These are phyloP conservation scores for Pseudomyrmex gracilis DNA, from an alignment of 1,140 invertebrate species.

Conservation along the genomic window DNA sequence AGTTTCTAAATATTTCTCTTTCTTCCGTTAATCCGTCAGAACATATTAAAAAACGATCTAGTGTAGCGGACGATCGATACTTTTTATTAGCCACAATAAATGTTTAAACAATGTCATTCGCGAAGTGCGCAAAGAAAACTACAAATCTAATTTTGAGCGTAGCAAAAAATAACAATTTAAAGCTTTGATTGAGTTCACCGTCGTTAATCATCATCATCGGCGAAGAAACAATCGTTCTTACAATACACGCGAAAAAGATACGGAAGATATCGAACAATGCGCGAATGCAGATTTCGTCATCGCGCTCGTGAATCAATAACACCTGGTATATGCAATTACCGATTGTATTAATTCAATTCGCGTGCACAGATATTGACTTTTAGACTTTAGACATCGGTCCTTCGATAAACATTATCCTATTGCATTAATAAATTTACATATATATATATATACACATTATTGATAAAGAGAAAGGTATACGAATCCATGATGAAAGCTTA, in stretches of 20 bases:
- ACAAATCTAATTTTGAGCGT: constrained; percentile 3
- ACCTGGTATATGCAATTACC: background rate
- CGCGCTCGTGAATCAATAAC: background rate
- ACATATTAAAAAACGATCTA: no score
- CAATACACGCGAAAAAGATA: constrained; percentile 6
- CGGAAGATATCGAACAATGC: background rate
- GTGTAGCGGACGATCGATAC: no score
- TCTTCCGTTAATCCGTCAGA: no score
- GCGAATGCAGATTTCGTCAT: constrained; percentile 5
- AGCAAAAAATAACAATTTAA: background rate
- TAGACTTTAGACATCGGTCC: constrained; percentile 43
- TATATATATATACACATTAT: constrained; percentile 1
- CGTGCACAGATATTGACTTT: background rate
- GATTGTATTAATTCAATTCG: background rate
- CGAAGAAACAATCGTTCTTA: background rate
- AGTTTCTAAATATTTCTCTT: no score
- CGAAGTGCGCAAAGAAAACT: background rate
- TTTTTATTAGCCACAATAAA: background rate
- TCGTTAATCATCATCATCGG: background rate
- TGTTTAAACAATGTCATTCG: background rate
- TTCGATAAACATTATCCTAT: constrained; percentile 8
- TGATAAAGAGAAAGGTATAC: background rate
- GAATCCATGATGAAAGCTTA: background rate
- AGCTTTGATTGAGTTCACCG: background rate
- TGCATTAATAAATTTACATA: background rate